Evolutionary conservation across 2,888 invertebrate species (phyloP), one percentile per base, ranked within the genome.

Genomic region (Scrobipalpa costella): DNA sequence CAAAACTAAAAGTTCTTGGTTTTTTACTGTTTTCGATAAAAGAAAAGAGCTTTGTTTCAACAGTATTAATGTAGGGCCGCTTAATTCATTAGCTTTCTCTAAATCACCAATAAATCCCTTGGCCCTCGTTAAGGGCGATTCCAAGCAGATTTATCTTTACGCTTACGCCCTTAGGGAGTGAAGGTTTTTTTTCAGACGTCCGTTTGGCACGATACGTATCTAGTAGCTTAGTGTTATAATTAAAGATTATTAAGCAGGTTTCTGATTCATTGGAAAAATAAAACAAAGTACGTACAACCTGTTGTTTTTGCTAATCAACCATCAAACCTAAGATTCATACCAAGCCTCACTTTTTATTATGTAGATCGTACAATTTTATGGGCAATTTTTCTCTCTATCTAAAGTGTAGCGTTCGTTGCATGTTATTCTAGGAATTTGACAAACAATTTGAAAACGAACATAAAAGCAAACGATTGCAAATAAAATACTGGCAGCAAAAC

Each of bases 71-170:
- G 80, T 78, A 72, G 75, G 74, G 78, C 71, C 72, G 76, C 79
- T 83, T 84, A 83, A 84, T 84, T 84, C 83, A 85, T 84, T 85
- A 84, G 80, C 77, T 76, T 65, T 69, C 71, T 71, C 73, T 74
- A 76, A 83, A 84, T 84, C 79, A 75, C 78, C 77, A 74, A 83
- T 83, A 83, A 85, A 83, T 84, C 79, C 78, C 76, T 65, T 57
- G 67, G 70, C 68, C 70, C 79, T 77, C 81, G 79, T 81, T 81
- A 77, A 69, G 76, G 75, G 75, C 72, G 76, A 81, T 81, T 74
- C 71, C 70, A 68, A 70, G 65, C 69, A 75, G 75, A 84, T 84
- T 85, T 82, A 83, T 83, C 72, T 71, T 66, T 73, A 71, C 74
- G 75, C 74, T 70, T 79, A 70, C 71, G 71, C 71, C 72, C 67